Evolutionary conservation across 2,113 vertebrate species (phyloP).

Genomic region (Halcyon senegalensis): DNA sequence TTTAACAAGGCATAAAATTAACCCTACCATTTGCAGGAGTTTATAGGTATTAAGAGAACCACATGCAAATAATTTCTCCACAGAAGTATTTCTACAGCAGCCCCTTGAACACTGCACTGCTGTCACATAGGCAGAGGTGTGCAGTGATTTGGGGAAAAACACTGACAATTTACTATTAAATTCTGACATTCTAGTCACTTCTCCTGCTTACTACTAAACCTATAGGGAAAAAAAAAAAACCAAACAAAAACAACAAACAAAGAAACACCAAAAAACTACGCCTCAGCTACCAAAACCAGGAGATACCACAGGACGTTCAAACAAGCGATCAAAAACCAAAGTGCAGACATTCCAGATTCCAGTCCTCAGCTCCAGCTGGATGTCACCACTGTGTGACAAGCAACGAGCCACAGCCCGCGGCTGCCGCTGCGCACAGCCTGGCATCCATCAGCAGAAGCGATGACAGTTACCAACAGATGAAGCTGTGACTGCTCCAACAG

Average conservation of each 20-base stretch:
- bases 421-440: no score
- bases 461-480: neutral
- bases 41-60: neutral
- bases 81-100: neutral
- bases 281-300: neutral
- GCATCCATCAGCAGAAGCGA: neutral
- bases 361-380: neutral
- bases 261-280: neutral
- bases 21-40: neutral
- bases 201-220: no score
- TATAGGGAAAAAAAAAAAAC: neutral
- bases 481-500: neutral
- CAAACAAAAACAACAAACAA: no score
- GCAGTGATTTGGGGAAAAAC: neutral
- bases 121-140: neutral
- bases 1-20: conserved; percentile 13
- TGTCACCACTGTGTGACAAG: rapidly evolving
- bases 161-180: no score
- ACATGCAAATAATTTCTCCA: neutral
- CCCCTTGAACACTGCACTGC: neutral
- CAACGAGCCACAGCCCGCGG: neutral
- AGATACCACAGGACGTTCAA: neutral
- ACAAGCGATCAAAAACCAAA: neutral
- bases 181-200: no score
- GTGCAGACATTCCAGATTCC: neutral